These are phyloP conservation scores for Taphrorychus bicolor DNA, from an alignment of 2,888 invertebrate species.

Conservation along the genomic window DNA sequence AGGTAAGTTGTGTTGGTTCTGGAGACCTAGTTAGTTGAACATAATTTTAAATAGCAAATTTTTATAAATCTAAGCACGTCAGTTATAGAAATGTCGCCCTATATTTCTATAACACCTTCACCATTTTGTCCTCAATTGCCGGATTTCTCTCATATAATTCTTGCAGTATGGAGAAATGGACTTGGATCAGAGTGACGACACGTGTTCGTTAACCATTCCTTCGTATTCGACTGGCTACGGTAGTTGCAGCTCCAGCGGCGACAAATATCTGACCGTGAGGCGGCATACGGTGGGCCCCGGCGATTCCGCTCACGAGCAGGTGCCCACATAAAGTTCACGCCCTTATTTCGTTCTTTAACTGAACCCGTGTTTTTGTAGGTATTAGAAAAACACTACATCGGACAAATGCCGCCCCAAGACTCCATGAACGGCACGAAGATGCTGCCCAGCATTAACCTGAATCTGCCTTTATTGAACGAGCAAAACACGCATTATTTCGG, in stretches of 20 bases:
- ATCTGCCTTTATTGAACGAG: slow-evolving; percentile 79
- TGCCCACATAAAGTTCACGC: no score
- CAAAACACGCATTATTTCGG: slow-evolving; percentile 85
- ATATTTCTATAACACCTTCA: no score
- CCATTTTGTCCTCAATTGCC: no score
- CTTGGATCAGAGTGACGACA: slow-evolving; percentile 56
- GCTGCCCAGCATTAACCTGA: slow-evolving; percentile 82
- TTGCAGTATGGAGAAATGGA: slow-evolving; percentile 68
- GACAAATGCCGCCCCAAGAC: slow-evolving; percentile 51
- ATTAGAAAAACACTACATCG: slow-evolving; percentile 63
- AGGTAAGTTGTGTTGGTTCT: slow-evolving; percentile 57
- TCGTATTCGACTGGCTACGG: slow-evolving; percentile 50
- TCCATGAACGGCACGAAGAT: slow-evolving; percentile 55
- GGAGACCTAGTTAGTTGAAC: slow-evolving; percentile 30
- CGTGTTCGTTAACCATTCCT: slow-evolving; percentile 53
- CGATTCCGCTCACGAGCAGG: slow-evolving; percentile 84
- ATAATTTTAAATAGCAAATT: no score
- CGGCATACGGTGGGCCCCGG: slow-evolving; percentile 95
- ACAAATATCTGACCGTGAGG: slow-evolving; percentile 70
- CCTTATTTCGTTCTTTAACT: no score
- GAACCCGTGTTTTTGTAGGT: slow-evolving; percentile 54
- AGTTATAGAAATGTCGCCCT: no score
- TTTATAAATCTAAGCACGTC: slow-evolving; percentile 18
- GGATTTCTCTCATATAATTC: no score
- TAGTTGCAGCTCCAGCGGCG: slow-evolving; percentile 53